Evolutionary conservation across 2,113 vertebrate genomes (phyloP).

Genomic region (Ornithorhynchus anatinus): DNA sequence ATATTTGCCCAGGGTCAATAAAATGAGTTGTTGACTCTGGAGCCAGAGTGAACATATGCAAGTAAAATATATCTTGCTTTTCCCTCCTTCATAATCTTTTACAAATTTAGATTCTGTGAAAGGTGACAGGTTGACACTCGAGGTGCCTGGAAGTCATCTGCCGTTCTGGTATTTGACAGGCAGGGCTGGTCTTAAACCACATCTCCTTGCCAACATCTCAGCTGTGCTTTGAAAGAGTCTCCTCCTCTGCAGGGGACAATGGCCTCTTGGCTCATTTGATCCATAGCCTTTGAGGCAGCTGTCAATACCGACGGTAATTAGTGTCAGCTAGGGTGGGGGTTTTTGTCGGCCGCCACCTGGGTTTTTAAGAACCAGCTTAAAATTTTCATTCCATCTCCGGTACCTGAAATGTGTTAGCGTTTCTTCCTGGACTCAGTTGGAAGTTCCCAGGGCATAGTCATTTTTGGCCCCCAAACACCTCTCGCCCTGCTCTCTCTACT

Average conservation of each 20-base stretch:
- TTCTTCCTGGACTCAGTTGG: neutral
- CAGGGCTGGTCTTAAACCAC: neutral
- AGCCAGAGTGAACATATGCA: neutral
- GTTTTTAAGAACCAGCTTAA: neutral
- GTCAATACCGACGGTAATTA: neutral
- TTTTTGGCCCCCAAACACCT: neutral
- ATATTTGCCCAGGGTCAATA: constrained; percentile 1
- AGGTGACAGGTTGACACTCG: neutral
- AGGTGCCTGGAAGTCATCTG: neutral
- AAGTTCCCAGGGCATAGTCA: no score
- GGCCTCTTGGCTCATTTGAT: neutral
- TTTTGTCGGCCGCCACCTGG: neutral
- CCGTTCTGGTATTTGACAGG: neutral
- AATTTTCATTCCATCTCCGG: neutral
- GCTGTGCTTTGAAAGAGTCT: neutral
- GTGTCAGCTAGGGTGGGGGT: neutral
- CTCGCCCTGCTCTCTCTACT: neutral
- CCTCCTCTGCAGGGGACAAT: neutral
- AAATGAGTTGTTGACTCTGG: neutral
- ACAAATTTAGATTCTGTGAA: neutral
- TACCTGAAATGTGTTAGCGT: neutral
- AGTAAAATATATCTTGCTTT: neutral
- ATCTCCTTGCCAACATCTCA: neutral
- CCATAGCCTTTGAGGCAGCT: neutral
- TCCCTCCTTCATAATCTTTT: neutral